Evolutionary conservation across 2,113 vertebrate genomes (phyloP).

Genomic region (Lucifuga dentata): DNA sequence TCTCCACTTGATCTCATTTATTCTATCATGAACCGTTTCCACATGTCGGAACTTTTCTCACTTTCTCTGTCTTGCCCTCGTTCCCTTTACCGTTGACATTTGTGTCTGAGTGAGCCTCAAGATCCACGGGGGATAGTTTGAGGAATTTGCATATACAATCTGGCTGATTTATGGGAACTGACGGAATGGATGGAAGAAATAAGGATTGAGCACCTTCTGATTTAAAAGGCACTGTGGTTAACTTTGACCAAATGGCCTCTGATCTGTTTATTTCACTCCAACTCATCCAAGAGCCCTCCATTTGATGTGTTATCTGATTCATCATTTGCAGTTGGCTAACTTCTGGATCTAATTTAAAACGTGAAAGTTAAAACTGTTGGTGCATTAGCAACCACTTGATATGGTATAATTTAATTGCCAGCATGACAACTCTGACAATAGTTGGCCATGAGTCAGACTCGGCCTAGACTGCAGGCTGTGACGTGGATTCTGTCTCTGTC

Average conservation of each 20-base stretch:
- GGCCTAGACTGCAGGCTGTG: not conserved
- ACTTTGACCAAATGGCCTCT: constrained; percentile 19
- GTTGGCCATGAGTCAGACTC: not conserved
- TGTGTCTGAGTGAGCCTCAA: not conserved
- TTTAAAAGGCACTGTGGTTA: constrained; percentile 16
- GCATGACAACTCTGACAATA: constrained; percentile 3
- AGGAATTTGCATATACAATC: constrained; percentile 16
- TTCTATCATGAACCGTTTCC: not conserved
- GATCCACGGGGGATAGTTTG: not conserved
- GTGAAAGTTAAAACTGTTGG: constrained; percentile 48
- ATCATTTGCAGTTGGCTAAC: constrained; percentile 31
- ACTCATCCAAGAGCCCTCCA: not conserved
- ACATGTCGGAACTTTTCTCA: no score
- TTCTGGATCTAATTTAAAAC: constrained; percentile 36
- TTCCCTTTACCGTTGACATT: not conserved
- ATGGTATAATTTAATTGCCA: constrained; percentile 38
- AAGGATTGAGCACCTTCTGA: no score
- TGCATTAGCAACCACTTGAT: constrained; percentile 47
- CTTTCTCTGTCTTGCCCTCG: not conserved
- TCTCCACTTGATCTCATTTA: no score
- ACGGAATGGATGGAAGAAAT: no score
- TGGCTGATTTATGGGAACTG: constrained; percentile 10
- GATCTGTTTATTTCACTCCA: constrained; percentile 31
- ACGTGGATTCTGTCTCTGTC: constrained; percentile 2
- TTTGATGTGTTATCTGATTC: constrained; percentile 22